These are phyloP conservation scores for Temnothorax nylanderi DNA, from an alignment of 1,140 invertebrate genomes.

Conservation along the genomic window DNA sequence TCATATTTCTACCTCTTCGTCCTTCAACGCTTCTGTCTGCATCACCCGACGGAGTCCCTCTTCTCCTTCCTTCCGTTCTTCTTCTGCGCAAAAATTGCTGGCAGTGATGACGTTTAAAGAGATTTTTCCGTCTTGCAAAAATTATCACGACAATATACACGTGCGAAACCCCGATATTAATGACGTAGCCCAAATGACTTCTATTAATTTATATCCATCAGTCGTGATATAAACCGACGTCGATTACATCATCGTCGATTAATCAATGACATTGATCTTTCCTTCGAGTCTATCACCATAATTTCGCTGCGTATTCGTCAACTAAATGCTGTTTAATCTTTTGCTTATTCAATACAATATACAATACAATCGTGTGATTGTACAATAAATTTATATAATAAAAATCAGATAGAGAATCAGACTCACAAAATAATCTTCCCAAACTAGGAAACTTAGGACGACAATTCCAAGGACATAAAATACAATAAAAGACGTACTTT, in stretches of 20 bases:
- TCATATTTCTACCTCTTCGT: conserved; percentile 80
- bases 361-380: neutral
- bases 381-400: neutral
- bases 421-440: neutral
- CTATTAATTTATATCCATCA: conserved; percentile 80
- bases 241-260: conserved; percentile 21
- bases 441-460: neutral
- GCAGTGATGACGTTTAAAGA: conserved; percentile 78
- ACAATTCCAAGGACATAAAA: neutral
- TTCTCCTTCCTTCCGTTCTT: conserved; percentile 59
- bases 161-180: conserved; percentile 75
- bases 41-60: conserved; percentile 44
- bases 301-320: neutral
- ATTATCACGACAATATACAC: conserved; percentile 77
- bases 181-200: conserved; percentile 81
- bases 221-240: conserved; percentile 58
- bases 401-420: neutral
- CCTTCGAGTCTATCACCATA: neutral
- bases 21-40: conserved; percentile 67
- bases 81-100: conserved; percentile 72
- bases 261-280: conserved; percentile 51
- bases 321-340: conserved; percentile 6
- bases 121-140: conserved; percentile 77
- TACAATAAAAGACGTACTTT: no score
- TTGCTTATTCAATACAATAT: neutral